phyloP scores from a whole-genome alignment of 2,888 invertebrate genomes.

The Dendrolimus pini region DNA sequence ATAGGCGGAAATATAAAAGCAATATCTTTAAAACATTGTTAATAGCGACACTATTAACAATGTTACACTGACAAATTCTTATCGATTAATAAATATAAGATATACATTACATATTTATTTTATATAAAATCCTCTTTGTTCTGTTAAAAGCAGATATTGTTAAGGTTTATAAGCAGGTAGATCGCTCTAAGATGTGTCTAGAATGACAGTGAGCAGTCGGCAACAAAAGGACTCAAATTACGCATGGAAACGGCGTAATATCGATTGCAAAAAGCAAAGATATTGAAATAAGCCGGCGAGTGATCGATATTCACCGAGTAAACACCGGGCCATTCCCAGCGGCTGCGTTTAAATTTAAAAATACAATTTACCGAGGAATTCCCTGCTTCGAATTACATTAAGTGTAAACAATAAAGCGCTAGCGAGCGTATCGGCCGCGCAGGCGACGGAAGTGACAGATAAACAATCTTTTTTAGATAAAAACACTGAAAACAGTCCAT shows the following conservation, averaged over 20 bases:
- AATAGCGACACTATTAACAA: too few species aligned
- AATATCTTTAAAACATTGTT: too few species aligned
- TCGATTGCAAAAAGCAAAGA: conserved; percentile 59
- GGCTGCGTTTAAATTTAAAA: conserved; percentile 62
- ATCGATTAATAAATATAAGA: too few species aligned
- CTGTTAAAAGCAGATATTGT: too few species aligned
- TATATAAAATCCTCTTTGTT: too few species aligned
- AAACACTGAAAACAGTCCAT: conserved; percentile 64
- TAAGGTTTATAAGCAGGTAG: not conserved
- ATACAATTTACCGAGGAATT: conserved; percentile 71
- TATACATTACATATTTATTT: too few species aligned
- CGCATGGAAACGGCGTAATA: conserved; percentile 56
- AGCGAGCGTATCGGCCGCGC: conserved; percentile 68
- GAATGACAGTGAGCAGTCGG: conserved; percentile 23
- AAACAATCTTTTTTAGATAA: conserved; percentile 76
- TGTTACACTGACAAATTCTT: too few species aligned
- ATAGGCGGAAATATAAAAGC: too few species aligned
- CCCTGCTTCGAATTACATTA: conserved; percentile 76
- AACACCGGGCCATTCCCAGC: conserved; percentile 37
- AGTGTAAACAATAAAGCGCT: conserved; percentile 73
- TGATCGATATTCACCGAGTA: conserved; percentile 60
- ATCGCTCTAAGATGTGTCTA: conserved; percentile 13
- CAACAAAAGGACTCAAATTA: conserved; percentile 42
- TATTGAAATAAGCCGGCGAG: conserved; percentile 49
- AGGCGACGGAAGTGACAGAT: conserved; percentile 73